Percentiles rank a stretch among this genome's conserved stretches.
These are phyloP conservation scores for Ochropleura leucogaster DNA, from an alignment of 2,888 invertebrate species.

Conservation along the genomic window DNA sequence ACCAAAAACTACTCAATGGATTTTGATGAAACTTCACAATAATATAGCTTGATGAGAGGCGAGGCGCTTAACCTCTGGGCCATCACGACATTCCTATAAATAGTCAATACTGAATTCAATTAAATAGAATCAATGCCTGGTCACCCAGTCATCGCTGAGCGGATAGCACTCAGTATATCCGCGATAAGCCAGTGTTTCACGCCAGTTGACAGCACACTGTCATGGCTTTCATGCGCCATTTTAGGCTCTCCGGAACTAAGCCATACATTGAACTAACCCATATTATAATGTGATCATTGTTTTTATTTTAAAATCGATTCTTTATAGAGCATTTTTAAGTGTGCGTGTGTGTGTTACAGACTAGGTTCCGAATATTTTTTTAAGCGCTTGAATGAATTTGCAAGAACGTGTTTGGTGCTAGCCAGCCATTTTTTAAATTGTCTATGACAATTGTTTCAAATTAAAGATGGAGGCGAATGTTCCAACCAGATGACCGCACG, in stretches of 20 bases:
- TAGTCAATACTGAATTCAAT: constrained; percentile 6
- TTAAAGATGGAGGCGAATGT: neutral
- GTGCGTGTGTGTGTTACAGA: no score
- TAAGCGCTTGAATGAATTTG: neutral
- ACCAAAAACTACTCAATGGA: no score
- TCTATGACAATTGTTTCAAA: neutral
- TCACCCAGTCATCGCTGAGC: constrained; percentile 9
- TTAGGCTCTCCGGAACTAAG: constrained; percentile 14
- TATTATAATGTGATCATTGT: neutral
- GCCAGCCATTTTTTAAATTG: no score
- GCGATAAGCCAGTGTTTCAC: constrained; percentile 38
- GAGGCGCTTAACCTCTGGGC: no score
- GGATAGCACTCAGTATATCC: constrained; percentile 26
- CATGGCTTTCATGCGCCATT: neutral
- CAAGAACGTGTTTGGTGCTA: neutral
- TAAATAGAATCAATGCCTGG: neutral
- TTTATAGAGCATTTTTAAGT: neutral
- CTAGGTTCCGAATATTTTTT: neutral
- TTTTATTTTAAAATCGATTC: neutral
- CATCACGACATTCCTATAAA: neutral
- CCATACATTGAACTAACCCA: neutral
- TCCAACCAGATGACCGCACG: neutral
- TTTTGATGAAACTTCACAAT: no score
- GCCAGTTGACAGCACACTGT: constrained; percentile 31
- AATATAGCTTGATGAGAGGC: no score